phyloP scores from a whole-genome alignment of 1,140 invertebrate genomes.

The Phthorimaea operculella region DNA sequence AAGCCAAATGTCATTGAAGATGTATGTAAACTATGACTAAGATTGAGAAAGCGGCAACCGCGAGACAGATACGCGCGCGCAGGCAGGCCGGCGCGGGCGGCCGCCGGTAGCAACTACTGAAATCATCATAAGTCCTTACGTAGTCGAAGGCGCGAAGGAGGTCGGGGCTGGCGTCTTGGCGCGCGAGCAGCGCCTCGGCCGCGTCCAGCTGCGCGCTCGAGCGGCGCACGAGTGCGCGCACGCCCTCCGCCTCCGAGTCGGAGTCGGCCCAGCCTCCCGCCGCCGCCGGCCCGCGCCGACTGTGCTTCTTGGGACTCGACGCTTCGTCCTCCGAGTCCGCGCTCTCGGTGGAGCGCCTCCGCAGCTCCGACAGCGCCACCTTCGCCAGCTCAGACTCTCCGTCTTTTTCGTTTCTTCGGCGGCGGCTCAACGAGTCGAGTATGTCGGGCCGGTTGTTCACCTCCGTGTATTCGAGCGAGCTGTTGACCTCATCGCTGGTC shows the following conservation, averaged over 20 bases:
- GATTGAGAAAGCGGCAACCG: constrained; percentile 61
- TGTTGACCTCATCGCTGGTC: constrained; percentile 58
- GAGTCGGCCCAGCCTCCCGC: constrained; percentile 70
- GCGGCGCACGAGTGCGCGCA: constrained; percentile 66
- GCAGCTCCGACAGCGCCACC: constrained; percentile 42
- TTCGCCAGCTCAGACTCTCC: constrained; percentile 49
- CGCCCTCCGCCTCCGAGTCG: constrained; percentile 75
- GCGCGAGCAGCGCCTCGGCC: constrained; percentile 53
- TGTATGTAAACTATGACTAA: constrained; percentile 64
- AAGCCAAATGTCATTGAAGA: constrained; percentile 54
- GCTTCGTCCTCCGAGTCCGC: constrained; percentile 47
- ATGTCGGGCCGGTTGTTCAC: constrained; percentile 61
- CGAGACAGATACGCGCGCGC: constrained; percentile 52
- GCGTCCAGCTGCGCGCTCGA: constrained; percentile 55
- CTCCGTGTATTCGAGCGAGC: constrained; percentile 57
- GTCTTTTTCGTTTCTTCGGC: constrained; percentile 38
- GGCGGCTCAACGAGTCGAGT: constrained; percentile 51
- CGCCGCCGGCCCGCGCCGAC: constrained; percentile 65
- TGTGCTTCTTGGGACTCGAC: constrained; percentile 47
- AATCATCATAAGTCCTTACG: constrained; percentile 64
- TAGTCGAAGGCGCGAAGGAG: constrained; percentile 63
- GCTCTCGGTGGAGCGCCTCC: constrained; percentile 45
- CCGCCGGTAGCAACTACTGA: constrained; percentile 35
- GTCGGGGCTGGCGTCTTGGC: constrained; percentile 55
- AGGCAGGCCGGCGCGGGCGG: constrained; percentile 37